Conservation (phyloP, 2,888 invertebrate genomes). For the Macrophya alboannulata region DNA sequence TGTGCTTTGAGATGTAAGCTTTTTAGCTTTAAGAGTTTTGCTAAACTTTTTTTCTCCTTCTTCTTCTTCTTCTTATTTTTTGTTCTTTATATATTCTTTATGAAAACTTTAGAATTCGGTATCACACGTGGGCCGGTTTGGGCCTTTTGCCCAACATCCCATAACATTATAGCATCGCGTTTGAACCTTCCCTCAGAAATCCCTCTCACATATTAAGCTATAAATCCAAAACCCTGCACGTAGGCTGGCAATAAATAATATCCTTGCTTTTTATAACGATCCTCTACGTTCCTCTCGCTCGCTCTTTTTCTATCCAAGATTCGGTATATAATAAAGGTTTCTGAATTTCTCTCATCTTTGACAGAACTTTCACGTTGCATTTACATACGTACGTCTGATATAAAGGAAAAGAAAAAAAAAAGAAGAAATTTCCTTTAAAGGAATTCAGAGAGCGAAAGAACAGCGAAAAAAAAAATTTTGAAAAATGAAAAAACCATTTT, state of each 20-base stretch:
- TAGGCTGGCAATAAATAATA: slow-evolving; percentile 52
- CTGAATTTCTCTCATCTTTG: not conserved
- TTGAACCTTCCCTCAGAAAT: slow-evolving; percentile 23
- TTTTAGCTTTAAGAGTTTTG: not conserved
- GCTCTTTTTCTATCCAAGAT: not conserved
- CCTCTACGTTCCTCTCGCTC: not conserved
- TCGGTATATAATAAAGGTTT: not conserved
- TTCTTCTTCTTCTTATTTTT: not conserved
- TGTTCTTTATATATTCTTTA: not conserved
- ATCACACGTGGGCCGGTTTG: not conserved
- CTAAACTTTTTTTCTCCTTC: not conserved
- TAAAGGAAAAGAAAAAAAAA: not conserved
- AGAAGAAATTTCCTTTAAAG: not conserved
- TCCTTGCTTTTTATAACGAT: slow-evolving; percentile 46
- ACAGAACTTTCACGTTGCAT: not conserved
- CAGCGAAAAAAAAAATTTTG: no score
- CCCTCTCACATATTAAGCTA: slow-evolving; percentile 49
- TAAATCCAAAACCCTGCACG: slow-evolving; percentile 43
- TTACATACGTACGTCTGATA: not conserved
- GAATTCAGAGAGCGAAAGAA: no score
- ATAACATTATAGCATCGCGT: not conserved
- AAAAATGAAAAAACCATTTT: no score
- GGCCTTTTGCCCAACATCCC: not conserved
- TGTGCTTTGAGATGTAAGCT: not conserved
- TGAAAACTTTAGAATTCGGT: not conserved